Conservation (phyloP, 2,888 invertebrate species). For the Caenorhabditis virilis region DNA sequence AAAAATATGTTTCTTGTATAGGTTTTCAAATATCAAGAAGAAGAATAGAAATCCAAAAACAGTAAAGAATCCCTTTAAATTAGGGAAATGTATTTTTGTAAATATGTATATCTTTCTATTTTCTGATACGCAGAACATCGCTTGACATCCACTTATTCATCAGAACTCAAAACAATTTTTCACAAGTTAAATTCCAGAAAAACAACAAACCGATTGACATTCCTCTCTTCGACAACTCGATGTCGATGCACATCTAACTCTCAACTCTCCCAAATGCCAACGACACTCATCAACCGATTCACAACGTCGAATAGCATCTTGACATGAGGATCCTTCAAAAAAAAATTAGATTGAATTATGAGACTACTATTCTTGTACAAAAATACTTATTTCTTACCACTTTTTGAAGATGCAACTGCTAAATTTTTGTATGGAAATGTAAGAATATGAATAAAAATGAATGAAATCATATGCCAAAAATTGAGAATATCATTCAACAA, state of each 20-base stretch:
- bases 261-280: constrained; percentile 62
- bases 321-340: constrained; percentile 58
- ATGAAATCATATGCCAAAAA: background rate
- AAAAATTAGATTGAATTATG: too few relatives aligned
- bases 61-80: too few relatives aligned
- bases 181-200: too few relatives aligned
- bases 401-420: background rate
- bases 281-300: constrained; percentile 57
- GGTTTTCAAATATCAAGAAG: too few relatives aligned
- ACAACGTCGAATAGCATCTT: constrained; percentile 51
- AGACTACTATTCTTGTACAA: too few relatives aligned
- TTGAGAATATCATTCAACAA: background rate
- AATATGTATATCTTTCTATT: too few relatives aligned
- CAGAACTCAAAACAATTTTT: too few relatives aligned
- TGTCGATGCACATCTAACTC: constrained; percentile 42
- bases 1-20: too few relatives aligned
- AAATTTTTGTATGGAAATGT: background rate
- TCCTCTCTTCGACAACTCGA: constrained; percentile 50
- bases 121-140: too few relatives aligned
- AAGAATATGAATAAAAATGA: background rate
- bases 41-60: too few relatives aligned
- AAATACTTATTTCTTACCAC: background rate
- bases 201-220: constrained; percentile 57
- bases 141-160: too few relatives aligned
- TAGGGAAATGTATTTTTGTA: too few relatives aligned